Percentiles rank a stretch among this genome's conserved stretches.
Evolutionary conservation across 2,888 invertebrate species (phyloP).

Genomic region (Caenorhabditis angaria): DNA sequence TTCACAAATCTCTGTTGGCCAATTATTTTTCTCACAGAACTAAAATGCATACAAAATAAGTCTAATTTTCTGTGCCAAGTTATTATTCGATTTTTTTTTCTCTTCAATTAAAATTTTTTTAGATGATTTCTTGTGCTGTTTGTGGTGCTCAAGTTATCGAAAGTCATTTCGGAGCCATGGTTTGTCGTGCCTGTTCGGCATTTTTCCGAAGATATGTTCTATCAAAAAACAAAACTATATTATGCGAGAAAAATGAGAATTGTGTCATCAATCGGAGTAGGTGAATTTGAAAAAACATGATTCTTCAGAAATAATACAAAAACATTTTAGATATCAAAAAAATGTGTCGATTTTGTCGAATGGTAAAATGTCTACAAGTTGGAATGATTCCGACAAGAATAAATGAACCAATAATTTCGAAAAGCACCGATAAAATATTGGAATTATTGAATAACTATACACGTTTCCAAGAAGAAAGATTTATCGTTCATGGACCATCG

Average conservation of each 20-base stretch:
- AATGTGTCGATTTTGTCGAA: not conserved
- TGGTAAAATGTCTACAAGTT: not conserved
- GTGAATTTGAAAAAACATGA: not conserved
- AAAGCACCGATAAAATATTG: not conserved
- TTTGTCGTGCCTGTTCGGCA: not conserved
- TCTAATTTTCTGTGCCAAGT: too few relatives aligned
- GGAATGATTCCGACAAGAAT: not conserved
- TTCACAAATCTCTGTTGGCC: too few relatives aligned
- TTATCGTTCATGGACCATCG: not conserved
- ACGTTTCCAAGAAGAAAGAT: not conserved
- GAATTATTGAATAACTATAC: not conserved
- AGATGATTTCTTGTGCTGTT: not conserved
- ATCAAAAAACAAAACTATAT: not conserved
- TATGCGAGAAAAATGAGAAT: not conserved
- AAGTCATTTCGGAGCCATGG: not conserved
- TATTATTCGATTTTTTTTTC: too few relatives aligned
- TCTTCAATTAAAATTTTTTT: too few relatives aligned
- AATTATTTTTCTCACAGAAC: too few relatives aligned
- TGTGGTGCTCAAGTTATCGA: not conserved
- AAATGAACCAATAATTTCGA: not conserved
- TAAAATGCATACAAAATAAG: too few relatives aligned
- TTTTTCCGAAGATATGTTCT: not conserved
- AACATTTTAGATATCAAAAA: not conserved
- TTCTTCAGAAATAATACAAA: not conserved
- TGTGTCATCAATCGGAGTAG: not conserved